A percentile compares a stretch with the other conserved stretches of the same genome.
These are phyloP conservation scores for Andrena bicolor DNA, from an alignment of 2,888 invertebrate species.

Conservation along the genomic window DNA sequence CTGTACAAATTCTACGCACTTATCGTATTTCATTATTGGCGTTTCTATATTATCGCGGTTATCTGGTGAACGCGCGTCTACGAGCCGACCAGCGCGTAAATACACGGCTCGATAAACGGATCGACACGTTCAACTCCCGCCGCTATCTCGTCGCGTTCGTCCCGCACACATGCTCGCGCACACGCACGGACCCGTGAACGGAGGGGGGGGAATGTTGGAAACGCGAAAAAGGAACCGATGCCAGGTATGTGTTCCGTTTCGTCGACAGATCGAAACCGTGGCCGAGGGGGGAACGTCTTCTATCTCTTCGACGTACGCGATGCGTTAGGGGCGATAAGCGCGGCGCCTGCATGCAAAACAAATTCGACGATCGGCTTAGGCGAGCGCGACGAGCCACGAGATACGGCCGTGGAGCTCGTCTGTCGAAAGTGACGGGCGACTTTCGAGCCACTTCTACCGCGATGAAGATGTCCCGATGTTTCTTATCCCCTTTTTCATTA, in stretches of 20 bases:
- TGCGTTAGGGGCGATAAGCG: constrained; percentile 66
- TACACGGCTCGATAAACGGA: constrained; percentile 67
- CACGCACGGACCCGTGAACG: background rate
- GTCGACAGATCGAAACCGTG: constrained; percentile 17
- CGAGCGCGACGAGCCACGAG: background rate
- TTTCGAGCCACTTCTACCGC: background rate
- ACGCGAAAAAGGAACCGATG: constrained; percentile 38
- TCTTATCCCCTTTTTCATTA: no score
- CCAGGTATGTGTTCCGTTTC: constrained; percentile 26
- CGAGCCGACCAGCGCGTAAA: constrained; percentile 65
- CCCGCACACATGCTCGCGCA: background rate
- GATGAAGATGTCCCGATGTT: no score
- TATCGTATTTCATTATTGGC: constrained; percentile 69
- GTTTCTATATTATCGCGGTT: constrained; percentile 65
- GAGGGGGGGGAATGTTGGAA: background rate
- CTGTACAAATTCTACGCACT: constrained; percentile 48
- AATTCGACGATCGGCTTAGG: constrained; percentile 59
- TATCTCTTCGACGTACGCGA: constrained; percentile 51
- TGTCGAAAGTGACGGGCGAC: constrained; percentile 29
- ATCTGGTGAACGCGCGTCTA: constrained; percentile 58
- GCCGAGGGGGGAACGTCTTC: constrained; percentile 15
- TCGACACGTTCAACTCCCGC: constrained; percentile 52
- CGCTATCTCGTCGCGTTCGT: constrained; percentile 51
- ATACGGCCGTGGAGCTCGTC: background rate
- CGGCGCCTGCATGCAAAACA: constrained; percentile 64